A percentile compares a stretch with the other conserved stretches of the same genome.
phyloP scores from a whole-genome alignment of 2,113 vertebrate genomes.

The Manacus vitellinus region DNA sequence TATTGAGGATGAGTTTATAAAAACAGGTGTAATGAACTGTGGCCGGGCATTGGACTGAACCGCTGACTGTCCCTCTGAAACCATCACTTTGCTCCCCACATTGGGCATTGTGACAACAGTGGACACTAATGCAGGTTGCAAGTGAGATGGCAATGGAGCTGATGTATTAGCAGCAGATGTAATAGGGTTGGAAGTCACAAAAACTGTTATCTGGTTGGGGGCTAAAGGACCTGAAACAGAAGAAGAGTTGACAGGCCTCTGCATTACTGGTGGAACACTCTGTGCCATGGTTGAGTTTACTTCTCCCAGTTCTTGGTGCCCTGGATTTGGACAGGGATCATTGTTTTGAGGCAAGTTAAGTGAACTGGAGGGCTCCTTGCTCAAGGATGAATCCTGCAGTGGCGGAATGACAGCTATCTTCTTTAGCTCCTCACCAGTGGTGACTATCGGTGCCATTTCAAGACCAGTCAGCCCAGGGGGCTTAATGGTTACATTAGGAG shows the following conservation, averaged over 20 bases:
- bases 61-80: constrained; percentile 81
- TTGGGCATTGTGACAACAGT: constrained; percentile 89
- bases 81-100: constrained; percentile 83
- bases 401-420: constrained; percentile 73
- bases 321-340: constrained; percentile 65
- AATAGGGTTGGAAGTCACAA: constrained; percentile 92
- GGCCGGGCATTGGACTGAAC: constrained; percentile 75
- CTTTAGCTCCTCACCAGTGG: constrained; percentile 74
- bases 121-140: constrained; percentile 83
- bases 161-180: constrained; percentile 84
- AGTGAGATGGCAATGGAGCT: constrained; percentile 77
- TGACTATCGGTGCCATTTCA: constrained; percentile 61
- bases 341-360: constrained; percentile 67
- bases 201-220: constrained; percentile 93
- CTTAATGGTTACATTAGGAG: constrained; percentile 81
- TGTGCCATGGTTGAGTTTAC: constrained; percentile 75
- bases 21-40: constrained; percentile 92
- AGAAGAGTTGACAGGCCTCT: constrained; percentile 85
- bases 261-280: constrained; percentile 81
- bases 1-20: constrained; percentile 89
- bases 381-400: constrained; percentile 63
- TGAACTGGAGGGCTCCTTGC: constrained; percentile 72
- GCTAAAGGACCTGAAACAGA: constrained; percentile 79
- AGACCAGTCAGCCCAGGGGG: constrained; percentile 71
- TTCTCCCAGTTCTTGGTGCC: constrained; percentile 74